Evolutionary conservation across 2,797 vertebrate species (phyloP).

Genomic region (Tiaroga cobitis): DNA sequence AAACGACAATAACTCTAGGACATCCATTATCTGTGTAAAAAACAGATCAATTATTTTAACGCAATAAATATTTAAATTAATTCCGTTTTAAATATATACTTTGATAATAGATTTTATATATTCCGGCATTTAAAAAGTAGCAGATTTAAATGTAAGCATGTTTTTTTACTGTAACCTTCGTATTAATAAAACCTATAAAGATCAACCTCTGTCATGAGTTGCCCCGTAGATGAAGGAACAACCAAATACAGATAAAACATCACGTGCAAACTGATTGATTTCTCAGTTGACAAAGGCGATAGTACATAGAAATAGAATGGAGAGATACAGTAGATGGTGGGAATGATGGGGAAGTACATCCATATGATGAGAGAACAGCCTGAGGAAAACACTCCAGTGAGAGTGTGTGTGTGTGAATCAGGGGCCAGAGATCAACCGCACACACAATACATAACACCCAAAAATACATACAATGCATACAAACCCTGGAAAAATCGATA

Average conservation of each 20-base stretch:
- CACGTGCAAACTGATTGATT: background rate
- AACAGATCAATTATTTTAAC: too few relatives aligned
- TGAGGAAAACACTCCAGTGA: conserved; percentile 76
- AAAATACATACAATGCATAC: conserved; percentile 81
- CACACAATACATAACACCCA: conserved; percentile 77
- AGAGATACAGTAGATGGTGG: conserved; percentile 17
- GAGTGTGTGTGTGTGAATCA: conserved; percentile 82
- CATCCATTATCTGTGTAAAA: background rate
- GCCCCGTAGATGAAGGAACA: background rate
- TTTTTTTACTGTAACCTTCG: background rate
- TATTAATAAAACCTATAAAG: background rate
- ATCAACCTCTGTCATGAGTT: background rate
- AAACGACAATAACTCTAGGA: too few relatives aligned
- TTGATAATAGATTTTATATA: too few relatives aligned
- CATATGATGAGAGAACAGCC: conserved; percentile 76
- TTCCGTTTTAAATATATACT: too few relatives aligned
- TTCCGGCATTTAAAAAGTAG: background rate
- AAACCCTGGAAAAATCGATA: conserved; percentile 60
- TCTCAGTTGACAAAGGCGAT: background rate
- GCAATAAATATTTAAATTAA: background rate
- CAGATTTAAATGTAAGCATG: background rate
- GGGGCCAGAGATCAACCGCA: conserved; percentile 81
- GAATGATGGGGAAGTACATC: conserved; percentile 62
- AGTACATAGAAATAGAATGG: background rate
- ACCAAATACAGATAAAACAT: background rate